Conservation (phyloP, 2,888 invertebrate genomes). For the Thalpophila matura region DNA sequence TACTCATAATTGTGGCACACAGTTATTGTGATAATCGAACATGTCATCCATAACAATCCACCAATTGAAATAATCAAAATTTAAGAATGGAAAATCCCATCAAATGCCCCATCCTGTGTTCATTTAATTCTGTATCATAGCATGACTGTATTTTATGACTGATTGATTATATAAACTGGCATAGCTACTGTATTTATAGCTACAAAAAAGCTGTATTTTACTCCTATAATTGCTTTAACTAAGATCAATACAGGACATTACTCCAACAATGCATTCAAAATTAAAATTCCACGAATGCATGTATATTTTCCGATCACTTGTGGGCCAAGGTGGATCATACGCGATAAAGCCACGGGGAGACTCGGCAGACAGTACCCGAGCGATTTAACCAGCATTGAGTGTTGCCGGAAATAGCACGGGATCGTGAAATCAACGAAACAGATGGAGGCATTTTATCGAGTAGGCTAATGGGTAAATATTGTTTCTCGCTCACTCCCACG, state of each 20-base stretch:
- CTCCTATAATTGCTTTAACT: neutral
- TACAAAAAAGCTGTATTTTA: neutral
- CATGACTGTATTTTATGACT: constrained; percentile 3
- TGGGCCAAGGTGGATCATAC: constrained; percentile 61
- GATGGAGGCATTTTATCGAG: constrained; percentile 59
- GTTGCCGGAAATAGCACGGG: constrained; percentile 69
- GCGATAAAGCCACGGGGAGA: constrained; percentile 45
- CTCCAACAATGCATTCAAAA: constrained; percentile 29
- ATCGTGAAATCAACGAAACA: constrained; percentile 59
- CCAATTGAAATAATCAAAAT: constrained; percentile 42
- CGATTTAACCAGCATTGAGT: constrained; percentile 57
- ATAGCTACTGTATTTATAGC: neutral
- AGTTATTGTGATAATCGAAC: constrained; percentile 63
- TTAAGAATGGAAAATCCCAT: constrained; percentile 28
- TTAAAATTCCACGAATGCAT: constrained; percentile 51
- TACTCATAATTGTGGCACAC: constrained; percentile 74
- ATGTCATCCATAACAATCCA: constrained; percentile 50
- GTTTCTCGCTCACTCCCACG: constrained; percentile 50
- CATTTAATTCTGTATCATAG: neutral
- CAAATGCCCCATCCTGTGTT: constrained; percentile 4
- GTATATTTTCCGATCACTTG: constrained; percentile 48
- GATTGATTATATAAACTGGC: constrained; percentile 25
- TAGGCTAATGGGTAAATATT: constrained; percentile 57
- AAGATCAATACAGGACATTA: constrained; percentile 6
- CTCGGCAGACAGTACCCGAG: constrained; percentile 47